These are phyloP conservation scores for Theretra japonica DNA, from an alignment of 2,888 invertebrate genomes.

Conservation along the genomic window DNA sequence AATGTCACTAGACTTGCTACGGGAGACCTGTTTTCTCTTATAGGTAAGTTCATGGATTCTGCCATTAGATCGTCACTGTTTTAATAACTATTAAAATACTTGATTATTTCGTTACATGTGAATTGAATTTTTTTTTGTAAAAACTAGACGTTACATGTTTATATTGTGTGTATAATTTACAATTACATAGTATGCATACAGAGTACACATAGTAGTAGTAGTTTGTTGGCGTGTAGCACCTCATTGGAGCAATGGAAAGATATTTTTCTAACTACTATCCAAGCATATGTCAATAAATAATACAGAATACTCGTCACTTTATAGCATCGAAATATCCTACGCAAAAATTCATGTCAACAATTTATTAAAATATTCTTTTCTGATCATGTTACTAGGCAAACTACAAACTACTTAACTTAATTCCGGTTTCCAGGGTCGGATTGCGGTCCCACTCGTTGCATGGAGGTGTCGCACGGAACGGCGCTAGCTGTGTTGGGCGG, in stretches of 20 bases:
- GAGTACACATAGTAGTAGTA: too few species aligned
- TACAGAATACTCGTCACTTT: too few species aligned
- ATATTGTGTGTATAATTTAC: too few species aligned
- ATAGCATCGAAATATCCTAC: too few species aligned
- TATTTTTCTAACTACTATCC: not conserved
- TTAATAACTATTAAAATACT: not conserved
- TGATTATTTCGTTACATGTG: too few species aligned
- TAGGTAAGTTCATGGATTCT: constrained; percentile 67
- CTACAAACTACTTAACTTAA: not conserved
- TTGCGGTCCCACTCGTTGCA: constrained; percentile 87
- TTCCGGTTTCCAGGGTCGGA: constrained; percentile 70
- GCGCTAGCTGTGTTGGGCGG: constrained; percentile 76
- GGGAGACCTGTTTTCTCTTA: constrained; percentile 85
- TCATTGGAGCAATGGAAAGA: not conserved
- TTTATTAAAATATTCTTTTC: too few species aligned
- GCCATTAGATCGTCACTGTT: not conserved
- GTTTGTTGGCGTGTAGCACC: not conserved
- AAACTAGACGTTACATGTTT: too few species aligned
- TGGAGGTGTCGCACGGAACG: constrained; percentile 88
- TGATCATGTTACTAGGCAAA: not conserved
- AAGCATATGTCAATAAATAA: too few species aligned
- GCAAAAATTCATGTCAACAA: too few species aligned
- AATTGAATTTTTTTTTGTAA: too few species aligned
- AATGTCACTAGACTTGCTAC: constrained; percentile 85
- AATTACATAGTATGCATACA: too few species aligned